Percentiles rank a stretch among this genome's conserved stretches.
phyloP scores from a whole-genome alignment of 2,797 vertebrate genomes.

The Clarias fuscus region DNA sequence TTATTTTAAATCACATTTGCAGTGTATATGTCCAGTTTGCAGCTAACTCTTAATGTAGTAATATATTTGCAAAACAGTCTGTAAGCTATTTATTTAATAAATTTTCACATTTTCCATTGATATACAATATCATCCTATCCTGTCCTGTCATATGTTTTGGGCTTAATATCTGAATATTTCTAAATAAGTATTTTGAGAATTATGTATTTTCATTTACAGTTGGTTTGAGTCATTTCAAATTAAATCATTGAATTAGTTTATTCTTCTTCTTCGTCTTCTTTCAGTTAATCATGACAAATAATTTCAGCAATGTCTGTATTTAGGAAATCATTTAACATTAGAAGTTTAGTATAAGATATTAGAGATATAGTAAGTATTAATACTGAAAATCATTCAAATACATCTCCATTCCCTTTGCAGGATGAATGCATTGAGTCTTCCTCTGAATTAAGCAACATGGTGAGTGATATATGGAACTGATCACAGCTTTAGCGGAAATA shows the following conservation, averaged over 20 bases:
- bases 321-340: no score
- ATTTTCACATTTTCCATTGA: not conserved
- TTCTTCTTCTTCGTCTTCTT: not conserved
- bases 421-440: not conserved
- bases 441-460: not conserved
- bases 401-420: not conserved
- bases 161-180: not conserved
- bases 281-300: not conserved
- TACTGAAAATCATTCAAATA: not conserved
- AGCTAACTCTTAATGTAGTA: not conserved
- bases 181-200: not conserved
- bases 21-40: not conserved
- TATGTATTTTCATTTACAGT: not conserved
- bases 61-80: not conserved
- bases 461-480: not conserved
- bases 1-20: not conserved
- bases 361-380: not conserved
- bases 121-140: not conserved
- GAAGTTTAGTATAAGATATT: not conserved
- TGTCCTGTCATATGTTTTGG: not conserved
- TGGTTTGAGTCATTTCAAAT: not conserved
- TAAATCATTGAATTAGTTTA: not conserved
- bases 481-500: not conserved
- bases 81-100: not conserved
- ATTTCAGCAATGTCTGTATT: not conserved